phyloP scores from a whole-genome alignment of 1,140 invertebrate species.

The Diachasma alloeum region DNA sequence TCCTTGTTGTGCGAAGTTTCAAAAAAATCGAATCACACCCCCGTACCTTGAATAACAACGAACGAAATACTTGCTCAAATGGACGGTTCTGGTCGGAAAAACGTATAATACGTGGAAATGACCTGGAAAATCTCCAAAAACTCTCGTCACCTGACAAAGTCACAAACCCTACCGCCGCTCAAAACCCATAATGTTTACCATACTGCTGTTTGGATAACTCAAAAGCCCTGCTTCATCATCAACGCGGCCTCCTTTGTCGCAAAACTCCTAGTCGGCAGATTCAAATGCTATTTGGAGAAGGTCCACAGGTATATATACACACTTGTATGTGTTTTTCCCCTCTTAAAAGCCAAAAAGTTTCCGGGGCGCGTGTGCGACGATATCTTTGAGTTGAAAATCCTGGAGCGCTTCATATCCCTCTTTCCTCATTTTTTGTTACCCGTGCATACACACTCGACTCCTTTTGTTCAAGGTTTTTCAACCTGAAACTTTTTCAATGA shows the following conservation, averaged over 20 bases:
- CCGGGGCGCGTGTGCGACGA: conserved; percentile 3
- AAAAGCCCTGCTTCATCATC: conserved; percentile 1
- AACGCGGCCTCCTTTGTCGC: conserved; percentile 2
- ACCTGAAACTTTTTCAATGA: conserved; percentile 14
- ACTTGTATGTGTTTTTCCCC: background rate
- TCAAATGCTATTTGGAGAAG: conserved; percentile 1
- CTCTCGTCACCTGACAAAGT: background rate
- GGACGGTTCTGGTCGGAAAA: background rate
- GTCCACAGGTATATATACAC: background rate
- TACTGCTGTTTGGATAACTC: background rate
- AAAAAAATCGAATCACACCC: background rate
- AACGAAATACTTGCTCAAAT: background rate
- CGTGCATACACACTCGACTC: conserved; percentile 4
- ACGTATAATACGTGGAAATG: background rate
- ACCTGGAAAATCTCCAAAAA: background rate
- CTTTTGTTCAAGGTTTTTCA: conserved; percentile 8
- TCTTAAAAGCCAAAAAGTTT: background rate
- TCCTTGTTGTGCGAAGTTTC: too few species aligned
- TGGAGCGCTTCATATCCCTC: background rate
- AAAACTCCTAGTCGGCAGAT: conserved; percentile 2
- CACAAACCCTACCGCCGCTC: background rate
- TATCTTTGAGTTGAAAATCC: conserved; percentile 3
- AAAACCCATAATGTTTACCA: background rate
- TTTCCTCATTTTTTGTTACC: background rate
- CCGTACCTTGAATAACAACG: too few species aligned